Evolutionary conservation across 1,140 invertebrate species (phyloP).

Genomic region (Sogatella furcifera): DNA sequence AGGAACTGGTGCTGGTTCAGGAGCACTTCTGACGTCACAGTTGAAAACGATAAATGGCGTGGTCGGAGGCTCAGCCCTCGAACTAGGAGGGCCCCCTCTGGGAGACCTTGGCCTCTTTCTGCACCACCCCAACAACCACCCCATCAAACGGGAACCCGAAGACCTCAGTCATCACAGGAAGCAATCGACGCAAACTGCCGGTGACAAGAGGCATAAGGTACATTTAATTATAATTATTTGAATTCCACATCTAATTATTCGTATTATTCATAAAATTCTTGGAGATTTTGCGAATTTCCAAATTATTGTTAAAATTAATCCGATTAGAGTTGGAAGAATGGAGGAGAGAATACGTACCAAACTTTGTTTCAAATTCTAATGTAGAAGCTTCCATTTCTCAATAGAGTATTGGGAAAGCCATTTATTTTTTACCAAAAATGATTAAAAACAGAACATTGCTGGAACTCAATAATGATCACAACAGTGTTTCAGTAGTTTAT

Average conservation of each 20-base stretch:
- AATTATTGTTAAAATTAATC: too few species aligned
- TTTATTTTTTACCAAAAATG: too few species aligned
- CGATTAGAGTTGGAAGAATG: too few species aligned
- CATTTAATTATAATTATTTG: constrained; percentile 17
- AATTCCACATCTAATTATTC: constrained; percentile 12
- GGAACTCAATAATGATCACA: too few species aligned
- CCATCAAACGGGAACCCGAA: constrained; percentile 53
- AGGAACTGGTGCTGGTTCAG: constrained; percentile 35
- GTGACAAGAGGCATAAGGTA: constrained; percentile 31
- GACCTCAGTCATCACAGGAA: constrained; percentile 42
- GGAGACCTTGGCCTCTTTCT: constrained; percentile 49
- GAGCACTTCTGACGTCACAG: constrained; percentile 30
- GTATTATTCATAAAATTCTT: too few species aligned
- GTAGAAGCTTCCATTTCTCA: too few species aligned
- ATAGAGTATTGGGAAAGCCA: too few species aligned
- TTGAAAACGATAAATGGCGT: constrained; percentile 44
- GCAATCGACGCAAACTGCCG: constrained; percentile 25
- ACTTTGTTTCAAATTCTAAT: too few species aligned
- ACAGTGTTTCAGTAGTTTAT: too few species aligned
- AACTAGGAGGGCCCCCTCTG: constrained; percentile 37
- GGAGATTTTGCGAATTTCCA: too few species aligned
- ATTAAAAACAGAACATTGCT: too few species aligned
- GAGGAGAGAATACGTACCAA: too few species aligned
- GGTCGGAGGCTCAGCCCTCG: constrained; percentile 39
- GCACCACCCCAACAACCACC: constrained; percentile 40